Conservation (phyloP, 2,797 vertebrate species). For the Galagoides demidoff region DNA sequence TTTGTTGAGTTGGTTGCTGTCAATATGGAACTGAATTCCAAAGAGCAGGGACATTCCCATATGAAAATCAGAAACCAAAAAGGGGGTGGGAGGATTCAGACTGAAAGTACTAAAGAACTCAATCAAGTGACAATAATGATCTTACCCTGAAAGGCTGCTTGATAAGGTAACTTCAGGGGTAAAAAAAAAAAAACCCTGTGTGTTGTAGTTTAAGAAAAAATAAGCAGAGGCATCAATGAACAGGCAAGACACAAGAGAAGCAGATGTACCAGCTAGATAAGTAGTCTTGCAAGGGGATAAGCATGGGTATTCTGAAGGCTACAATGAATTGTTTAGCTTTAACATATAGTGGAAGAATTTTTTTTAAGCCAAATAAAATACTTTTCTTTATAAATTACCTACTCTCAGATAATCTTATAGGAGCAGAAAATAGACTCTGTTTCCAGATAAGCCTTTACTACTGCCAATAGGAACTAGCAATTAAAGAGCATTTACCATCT, state of each 20-base stretch:
- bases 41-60: background rate
- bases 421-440: background rate
- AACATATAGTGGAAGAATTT: background rate
- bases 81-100: background rate
- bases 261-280: background rate
- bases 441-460: conserved; percentile 38
- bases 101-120: background rate
- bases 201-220: background rate
- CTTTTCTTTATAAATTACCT: background rate
- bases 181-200: background rate
- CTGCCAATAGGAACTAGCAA: background rate
- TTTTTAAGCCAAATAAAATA: background rate
- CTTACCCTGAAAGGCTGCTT: background rate
- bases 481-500: background rate
- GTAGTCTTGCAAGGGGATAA: background rate
- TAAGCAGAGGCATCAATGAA: background rate
- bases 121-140: background rate
- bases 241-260: background rate
- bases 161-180: background rate
- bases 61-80: background rate
- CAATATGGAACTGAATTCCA: conserved; percentile 28
- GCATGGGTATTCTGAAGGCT: background rate
- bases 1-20: background rate
- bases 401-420: background rate
- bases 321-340: background rate